Evolutionary conservation across 2,888 invertebrate genomes (phyloP), one percentile per base, ranked within the genome.

Genomic region (Lissocephala sabroskyi): DNA sequence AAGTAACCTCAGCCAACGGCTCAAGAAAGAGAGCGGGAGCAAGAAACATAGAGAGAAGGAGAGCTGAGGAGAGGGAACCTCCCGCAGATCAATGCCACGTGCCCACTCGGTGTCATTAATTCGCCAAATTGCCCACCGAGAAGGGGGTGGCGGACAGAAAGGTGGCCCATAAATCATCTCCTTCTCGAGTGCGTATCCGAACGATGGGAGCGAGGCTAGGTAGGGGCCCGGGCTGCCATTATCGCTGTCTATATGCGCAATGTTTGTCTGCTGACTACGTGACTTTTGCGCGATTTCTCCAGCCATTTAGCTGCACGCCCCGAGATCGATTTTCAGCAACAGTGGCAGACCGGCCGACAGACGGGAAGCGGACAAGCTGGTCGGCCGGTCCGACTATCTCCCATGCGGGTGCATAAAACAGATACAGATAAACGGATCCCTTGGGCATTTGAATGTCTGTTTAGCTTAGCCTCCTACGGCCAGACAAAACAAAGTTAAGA

Each of bases 241-340:
- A 52, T 29, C 46, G 77, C 73, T 76, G 68, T 76, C 77, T 76
- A 76, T 76, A 70, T 73, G 57, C 50, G 14, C 49, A 30, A 56
- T 58, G 49, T 61, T 50, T 65, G 64, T 61, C 62, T 59, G 55
- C 66, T 59, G 56, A 55, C 62, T 73, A 71, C 71, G 71, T 71
- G 71, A 77, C 71, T 71, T 71, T 71, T 73, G 51, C 59, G 52
- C 54, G 46, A 51, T 66, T 19, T 71, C 61, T 57, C 61, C 58
- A 7, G 23, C 36, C 29, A 28, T 39, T 29, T 18, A 11, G 23
- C 26, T 29, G 40, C 28, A 37, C 37, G 37, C 52, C 48, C 29
- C 43, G 61, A 67, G 68, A 76, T 68, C 76, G 65, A 68, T 76
- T 68, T 68, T 55, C 76, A 65, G 62, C 33, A 18, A 16, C 29